Evolutionary conservation across 2,797 vertebrate genomes (phyloP).

Genomic region (Sternarchorhynchus goeldii): DNA sequence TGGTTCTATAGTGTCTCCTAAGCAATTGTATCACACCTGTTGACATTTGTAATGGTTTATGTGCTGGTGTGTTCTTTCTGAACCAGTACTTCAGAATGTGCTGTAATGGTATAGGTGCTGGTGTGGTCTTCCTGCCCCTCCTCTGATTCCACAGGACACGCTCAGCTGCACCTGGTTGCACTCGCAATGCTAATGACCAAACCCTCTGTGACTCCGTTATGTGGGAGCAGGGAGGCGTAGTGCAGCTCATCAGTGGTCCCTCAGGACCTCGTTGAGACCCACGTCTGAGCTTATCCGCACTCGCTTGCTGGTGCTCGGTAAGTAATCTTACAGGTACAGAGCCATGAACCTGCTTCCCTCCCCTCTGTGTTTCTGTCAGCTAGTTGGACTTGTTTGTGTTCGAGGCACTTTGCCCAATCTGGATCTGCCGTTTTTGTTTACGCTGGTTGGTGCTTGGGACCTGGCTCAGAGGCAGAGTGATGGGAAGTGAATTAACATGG

Average conservation of each 20-base stretch:
- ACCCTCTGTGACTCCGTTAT: neutral
- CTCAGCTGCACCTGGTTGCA: neutral
- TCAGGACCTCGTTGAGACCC: neutral
- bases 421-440: slow-evolving; percentile 52
- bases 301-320: too few species aligned
- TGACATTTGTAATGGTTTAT: too few species aligned
- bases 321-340: slow-evolving; percentile 17
- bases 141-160: neutral
- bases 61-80: too few species aligned
- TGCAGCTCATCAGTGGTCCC: neutral
- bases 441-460: slow-evolving; percentile 43
- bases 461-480: slow-evolving; percentile 53
- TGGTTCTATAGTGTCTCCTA: slow-evolving; percentile 1
- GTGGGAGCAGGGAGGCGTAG: neutral
- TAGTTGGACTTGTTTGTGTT: slow-evolving; percentile 37
- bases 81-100: too few species aligned
- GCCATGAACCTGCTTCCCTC: neutral
- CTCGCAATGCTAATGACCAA: neutral
- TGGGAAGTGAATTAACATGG: slow-evolving; percentile 59
- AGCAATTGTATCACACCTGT: slow-evolving; percentile 7
- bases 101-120: too few species aligned
- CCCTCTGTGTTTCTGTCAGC: slow-evolving; percentile 28
- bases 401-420: slow-evolving; percentile 39
- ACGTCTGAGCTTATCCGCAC: too few species aligned
- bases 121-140: neutral